Base-by-base conservation (phyloP, 2,797 vertebrate genomes). In the Rhynchotus rufescens region DNA sequence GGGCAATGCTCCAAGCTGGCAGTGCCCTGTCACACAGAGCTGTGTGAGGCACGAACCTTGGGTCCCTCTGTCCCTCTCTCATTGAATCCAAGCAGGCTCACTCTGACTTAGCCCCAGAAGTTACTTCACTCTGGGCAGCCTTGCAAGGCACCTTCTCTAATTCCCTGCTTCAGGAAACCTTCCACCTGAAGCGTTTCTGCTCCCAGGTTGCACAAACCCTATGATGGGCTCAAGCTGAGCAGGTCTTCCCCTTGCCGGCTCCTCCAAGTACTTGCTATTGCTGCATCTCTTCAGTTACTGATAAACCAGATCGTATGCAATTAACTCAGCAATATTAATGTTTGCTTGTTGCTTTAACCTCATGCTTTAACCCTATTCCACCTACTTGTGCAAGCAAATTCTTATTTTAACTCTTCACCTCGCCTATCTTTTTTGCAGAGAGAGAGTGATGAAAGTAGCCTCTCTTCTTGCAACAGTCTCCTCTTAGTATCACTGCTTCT, bases 231-330 rank as follows among this genome's bases (percentile, higher is more conserved):
- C 68, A 65, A 47, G 8, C n/a, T 67, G 40, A 57, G 82, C 36
- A 61, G 28, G 17, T n/a, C 54, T 56, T 56, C 17, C 30, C 30
- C 54, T n/a, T n/a, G 30, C 22, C 71, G 56, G 5, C 8, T 87
- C 54, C 76, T 74, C 76, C 83, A 66, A 8, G 40, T 15, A 14
- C 71, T 78, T 36, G 10, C 40, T 65, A 6, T 16, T 72, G 82
- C 74, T 89, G 77, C 60, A 38, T 12, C 42, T 84, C 78, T 11
- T 30, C 56, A 77, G 86, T 95, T 91, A 93, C 80, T 86, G 75
- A 77, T 67, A 81, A 94, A 88, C 78, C 61, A 82, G 30, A 8
- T 2, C 44, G 84, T 6, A 5, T 12, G 81, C 23, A 6, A 94
- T 94, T 95, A 92, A 93, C 78, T 34, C 4, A 2, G 40, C 78